These are phyloP conservation scores for Sardinella longiceps DNA, from an alignment of 2,797 vertebrate genomes.

Conservation along the genomic window DNA sequence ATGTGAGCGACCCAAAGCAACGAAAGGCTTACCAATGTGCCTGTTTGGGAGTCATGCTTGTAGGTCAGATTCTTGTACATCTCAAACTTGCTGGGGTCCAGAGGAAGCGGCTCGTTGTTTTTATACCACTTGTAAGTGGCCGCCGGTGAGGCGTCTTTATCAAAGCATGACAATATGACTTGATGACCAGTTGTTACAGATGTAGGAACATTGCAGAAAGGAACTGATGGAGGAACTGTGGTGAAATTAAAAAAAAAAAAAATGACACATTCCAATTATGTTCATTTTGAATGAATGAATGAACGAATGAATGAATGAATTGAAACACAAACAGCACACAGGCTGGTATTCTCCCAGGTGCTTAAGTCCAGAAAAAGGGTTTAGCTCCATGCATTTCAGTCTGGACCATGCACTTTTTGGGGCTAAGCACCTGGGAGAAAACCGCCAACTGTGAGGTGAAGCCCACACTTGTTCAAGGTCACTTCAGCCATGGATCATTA, in stretches of 20 bases:
- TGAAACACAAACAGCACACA: too few species aligned
- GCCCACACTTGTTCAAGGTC: too few species aligned
- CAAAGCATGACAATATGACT: constrained; percentile 70
- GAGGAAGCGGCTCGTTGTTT: constrained; percentile 67
- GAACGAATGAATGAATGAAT: too few species aligned
- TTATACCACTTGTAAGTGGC: constrained; percentile 82
- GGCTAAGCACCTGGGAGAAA: too few species aligned
- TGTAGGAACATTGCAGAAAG: constrained; percentile 72
- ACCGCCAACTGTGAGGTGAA: too few species aligned
- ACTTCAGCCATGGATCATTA: neutral
- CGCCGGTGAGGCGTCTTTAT: constrained; percentile 75
- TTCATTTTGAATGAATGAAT: neutral
- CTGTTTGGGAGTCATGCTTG: constrained; percentile 64
- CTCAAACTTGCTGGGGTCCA: constrained; percentile 68
- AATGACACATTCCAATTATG: neutral
- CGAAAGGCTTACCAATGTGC: constrained; percentile 78
- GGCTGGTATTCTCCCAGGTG: too few species aligned
- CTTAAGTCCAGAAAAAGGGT: too few species aligned
- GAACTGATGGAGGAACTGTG: constrained; percentile 82
- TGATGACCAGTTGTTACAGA: constrained; percentile 75
- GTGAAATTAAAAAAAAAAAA: neutral
- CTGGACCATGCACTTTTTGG: too few species aligned
- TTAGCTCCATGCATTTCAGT: too few species aligned
- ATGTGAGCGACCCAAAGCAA: neutral
- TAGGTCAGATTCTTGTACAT: constrained; percentile 85